Evolutionary conservation across 2,888 invertebrate species (phyloP), one percentile per base, ranked within the genome.

Genomic region (Sinotaia quadrata): DNA sequence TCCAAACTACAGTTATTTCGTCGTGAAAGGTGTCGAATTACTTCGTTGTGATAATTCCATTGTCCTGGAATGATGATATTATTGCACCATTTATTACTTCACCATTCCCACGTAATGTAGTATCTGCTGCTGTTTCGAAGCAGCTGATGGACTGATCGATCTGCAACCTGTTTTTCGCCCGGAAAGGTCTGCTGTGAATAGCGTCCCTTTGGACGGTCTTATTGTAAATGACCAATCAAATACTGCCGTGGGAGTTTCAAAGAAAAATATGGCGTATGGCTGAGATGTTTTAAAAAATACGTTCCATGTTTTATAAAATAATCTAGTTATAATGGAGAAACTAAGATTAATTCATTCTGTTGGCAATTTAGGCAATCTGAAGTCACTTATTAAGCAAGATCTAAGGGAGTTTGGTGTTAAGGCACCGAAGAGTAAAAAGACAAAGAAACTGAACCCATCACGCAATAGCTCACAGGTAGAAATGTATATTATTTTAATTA

Each of bases 321-420:
- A 27, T 47, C 34, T 29, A 15, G 60, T 24, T 8, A 65, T 51
- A 56, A 74, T 74, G 74, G 74, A 74, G 41, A 66, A 69, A 37
- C 36, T 44, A 7, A 60, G 67, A 69, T 79, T 81, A 63, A 75
- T 86, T 21, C 78, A 78, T 70, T 75, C 73, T 62, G 73, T 85
- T 51, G 84, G 84, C 52, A 81, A 82, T 71, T 60, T 77, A 12
- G 78, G 74, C 37, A 81, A 79, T 69, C 72, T 86, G 21, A 72
- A 80, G 68, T 76, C 79, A 18, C 66, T 84, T 15, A 78, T 85
- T 24, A 77, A 81, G 27, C 78, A 81, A 57, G 86, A 87, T 76
- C 72, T 87, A 36, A 79, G 83, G 68, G 83, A 84, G 59, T 58
- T 82, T 0, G 85, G 86, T 8, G 77, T 86, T 31, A 85, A 86